Evolutionary conservation across 2,888 invertebrate species (phyloP).

Genomic region (Dicycla oo): DNA sequence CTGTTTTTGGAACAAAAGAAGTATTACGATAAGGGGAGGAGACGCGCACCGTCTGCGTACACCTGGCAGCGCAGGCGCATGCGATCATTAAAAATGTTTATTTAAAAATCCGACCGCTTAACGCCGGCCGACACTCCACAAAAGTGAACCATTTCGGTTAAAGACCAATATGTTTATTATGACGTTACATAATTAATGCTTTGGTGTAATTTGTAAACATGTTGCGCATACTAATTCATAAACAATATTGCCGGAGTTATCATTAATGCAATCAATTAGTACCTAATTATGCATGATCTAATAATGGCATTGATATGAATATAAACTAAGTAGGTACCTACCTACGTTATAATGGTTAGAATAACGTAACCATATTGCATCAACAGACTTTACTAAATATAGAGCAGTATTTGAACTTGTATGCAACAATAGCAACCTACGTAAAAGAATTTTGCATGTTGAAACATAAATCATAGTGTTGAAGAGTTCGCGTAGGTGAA

Average conservation of each 20-base stretch:
- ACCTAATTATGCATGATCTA: slow-evolving; percentile 29
- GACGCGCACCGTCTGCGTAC: slow-evolving; percentile 86
- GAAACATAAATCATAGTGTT: slow-evolving; percentile 55
- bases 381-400: slow-evolving; percentile 43
- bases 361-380: slow-evolving; percentile 30
- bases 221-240: slow-evolving; percentile 18
- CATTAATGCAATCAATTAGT: slow-evolving; percentile 45
- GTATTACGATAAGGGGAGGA: slow-evolving; percentile 71
- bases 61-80: slow-evolving; percentile 87
- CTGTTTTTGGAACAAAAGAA: slow-evolving; percentile 89
- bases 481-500: slow-evolving; percentile 50
- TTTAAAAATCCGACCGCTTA: slow-evolving; percentile 91
- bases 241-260: slow-evolving; percentile 21
- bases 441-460: slow-evolving; percentile 40
- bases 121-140: slow-evolving; percentile 75
- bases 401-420: slow-evolving; percentile 38
- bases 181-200: slow-evolving; percentile 49
- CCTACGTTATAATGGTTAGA: slow-evolving; percentile 14
- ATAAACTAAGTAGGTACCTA: too few relatives aligned
- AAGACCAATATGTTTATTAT: slow-evolving; percentile 51
- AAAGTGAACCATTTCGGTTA: slow-evolving; percentile 74
- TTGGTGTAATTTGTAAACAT: slow-evolving; percentile 53
- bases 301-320: slow-evolving; percentile 33
- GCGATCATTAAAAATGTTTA: slow-evolving; percentile 91
- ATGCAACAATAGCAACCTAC: slow-evolving; percentile 38